Evolutionary conservation across 2,797 vertebrate genomes (phyloP), one percentile per base, ranked within the genome.

Genomic region (Hafferia zeledoni): DNA sequence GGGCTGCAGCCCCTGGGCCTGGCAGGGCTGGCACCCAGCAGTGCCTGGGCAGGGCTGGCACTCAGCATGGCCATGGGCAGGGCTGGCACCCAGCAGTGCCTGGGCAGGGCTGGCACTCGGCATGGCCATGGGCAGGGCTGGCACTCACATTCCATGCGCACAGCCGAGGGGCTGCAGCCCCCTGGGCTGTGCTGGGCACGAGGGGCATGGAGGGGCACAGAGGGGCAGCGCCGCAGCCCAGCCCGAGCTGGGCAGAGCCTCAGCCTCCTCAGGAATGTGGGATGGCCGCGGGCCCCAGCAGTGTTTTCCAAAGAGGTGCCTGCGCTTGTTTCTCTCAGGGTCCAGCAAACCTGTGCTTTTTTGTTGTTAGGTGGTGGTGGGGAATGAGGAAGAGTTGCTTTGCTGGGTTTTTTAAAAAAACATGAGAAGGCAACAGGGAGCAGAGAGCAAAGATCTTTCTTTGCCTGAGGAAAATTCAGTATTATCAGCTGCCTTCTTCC

Each of bases 211-310:
- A 41, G 41, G 41, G 41, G 41, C 41, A 41, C 41, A 41, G 41
- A 41, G 41, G 28, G 50, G 50, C 50, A 52, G 47, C 24, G 47
- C 47, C 43, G 43, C 17, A 18, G 19, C 44, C 50, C 50, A 41
- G 39, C 49, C 50, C 10, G 28, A 7, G 33, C 78, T 3, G 67
- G 83, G 94, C 87, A 96, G 91, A 63, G 65, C 79, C 93, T 30
- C 23, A 17, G 91, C 84, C 86, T 43, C 78, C 91, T 96, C 86
- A 79, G 97, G 95, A 97, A 97, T 96, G 96, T 31, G 3, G 60
- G 63, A 89, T 95, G 95, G 96, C 97, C 93, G 83, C 87, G 78
- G 96, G 96, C 97, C 87, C 56, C 93, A 16, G 84, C 31, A 70
- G n/a, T 57, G 87, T 53, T 89, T 96, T 87, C 88, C 95, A 75